Conservation (phyloP, 2,113 vertebrate genomes). For the Dipodomys merriami region DNA sequence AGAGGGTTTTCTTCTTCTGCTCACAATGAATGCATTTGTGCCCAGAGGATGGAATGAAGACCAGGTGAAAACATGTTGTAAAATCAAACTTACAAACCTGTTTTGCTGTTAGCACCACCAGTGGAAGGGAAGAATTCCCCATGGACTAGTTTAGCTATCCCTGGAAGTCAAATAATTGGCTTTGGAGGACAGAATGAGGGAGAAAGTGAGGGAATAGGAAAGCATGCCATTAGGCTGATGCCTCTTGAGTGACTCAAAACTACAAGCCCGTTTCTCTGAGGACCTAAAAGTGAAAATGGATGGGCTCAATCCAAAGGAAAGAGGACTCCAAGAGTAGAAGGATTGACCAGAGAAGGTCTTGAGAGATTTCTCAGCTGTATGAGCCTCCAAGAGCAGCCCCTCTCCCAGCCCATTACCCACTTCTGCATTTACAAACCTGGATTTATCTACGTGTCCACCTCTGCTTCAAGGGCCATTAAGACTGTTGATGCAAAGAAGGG, state of each 20-base stretch:
- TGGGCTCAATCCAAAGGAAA: background rate
- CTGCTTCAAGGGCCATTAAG: background rate
- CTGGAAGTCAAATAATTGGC: background rate
- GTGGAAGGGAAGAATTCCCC: background rate
- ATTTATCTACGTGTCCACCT: background rate
- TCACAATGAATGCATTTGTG: background rate
- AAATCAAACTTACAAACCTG: background rate
- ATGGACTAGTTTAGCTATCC: background rate
- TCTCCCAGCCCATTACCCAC: background rate
- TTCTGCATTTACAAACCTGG: background rate
- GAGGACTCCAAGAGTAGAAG: background rate
- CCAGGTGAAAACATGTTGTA: background rate
- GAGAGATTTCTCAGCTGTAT: background rate
- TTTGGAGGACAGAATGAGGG: background rate
- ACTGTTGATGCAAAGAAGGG: background rate
- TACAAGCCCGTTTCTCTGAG: background rate
- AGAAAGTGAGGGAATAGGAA: background rate
- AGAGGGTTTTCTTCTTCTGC: background rate
- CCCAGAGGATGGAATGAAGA: background rate
- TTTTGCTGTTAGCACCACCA: background rate
- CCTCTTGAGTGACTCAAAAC: background rate
- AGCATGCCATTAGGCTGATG: background rate
- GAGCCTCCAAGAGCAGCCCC: background rate
- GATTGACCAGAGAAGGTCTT: background rate
- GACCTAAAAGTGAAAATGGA: background rate